A percentile compares a stretch with the other conserved stretches of the same genome.
phyloP scores from a whole-genome alignment of 2,888 invertebrate species.

The Ormyrus labotus region DNA sequence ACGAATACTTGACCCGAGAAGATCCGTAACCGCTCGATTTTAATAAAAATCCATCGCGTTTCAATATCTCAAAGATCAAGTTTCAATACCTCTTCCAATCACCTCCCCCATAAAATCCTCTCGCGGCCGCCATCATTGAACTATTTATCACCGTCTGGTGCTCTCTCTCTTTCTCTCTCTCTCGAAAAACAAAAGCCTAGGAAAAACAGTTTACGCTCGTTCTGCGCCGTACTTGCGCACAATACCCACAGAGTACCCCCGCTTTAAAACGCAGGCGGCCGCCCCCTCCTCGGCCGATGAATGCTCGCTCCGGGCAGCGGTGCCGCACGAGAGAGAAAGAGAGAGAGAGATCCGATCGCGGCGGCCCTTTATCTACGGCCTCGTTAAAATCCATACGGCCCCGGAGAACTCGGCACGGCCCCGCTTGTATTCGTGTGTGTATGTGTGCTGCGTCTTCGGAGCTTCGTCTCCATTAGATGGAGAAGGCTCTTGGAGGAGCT shows the following conservation, averaged over 20 bases:
- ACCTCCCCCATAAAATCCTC: neutral
- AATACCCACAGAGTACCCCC: too few relatives aligned
- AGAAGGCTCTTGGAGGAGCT: too few relatives aligned
- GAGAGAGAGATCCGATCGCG: neutral
- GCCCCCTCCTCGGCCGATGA: constrained; percentile 2
- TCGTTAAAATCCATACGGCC: constrained; percentile 21
- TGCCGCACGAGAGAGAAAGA: neutral
- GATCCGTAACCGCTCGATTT: too few relatives aligned
- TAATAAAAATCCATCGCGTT: too few relatives aligned
- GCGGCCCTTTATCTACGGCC: constrained; percentile 31
- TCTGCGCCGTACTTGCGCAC: too few relatives aligned
- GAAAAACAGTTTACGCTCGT: neutral
- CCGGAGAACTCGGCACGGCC: neutral
- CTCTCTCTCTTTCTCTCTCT: too few relatives aligned
- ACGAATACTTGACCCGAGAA: too few relatives aligned
- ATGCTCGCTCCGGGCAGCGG: neutral
- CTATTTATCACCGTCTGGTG: neutral
- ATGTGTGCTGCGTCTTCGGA: neutral
- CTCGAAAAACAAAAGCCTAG: too few relatives aligned
- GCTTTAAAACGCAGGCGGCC: neutral
- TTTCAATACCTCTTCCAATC: too few relatives aligned
- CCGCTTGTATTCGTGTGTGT: too few relatives aligned
- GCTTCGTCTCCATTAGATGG: constrained; percentile 8
- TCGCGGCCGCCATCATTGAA: neutral
- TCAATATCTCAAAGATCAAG: too few relatives aligned